A percentile compares a stretch with the other conserved stretches of the same genome.
Evolutionary conservation across 2,797 vertebrate species (phyloP).

Genomic region (Poecilia picta): DNA sequence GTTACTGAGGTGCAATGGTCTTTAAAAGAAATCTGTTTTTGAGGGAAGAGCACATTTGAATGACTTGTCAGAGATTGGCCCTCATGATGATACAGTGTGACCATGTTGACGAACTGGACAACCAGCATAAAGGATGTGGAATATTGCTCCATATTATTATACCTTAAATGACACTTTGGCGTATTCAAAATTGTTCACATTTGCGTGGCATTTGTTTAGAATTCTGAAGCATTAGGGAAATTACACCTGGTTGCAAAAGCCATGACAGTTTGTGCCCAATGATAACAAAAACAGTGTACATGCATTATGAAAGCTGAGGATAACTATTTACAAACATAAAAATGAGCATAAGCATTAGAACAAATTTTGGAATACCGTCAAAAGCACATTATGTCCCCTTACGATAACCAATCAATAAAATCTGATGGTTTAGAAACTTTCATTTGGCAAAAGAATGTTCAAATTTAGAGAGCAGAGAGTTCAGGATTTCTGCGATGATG

Average conservation of each 20-base stretch:
- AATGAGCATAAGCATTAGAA: not conserved
- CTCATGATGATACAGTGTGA: constrained; percentile 62
- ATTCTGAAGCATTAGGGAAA: not conserved
- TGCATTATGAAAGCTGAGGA: not conserved
- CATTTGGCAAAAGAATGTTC: not conserved
- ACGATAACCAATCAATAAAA: not conserved
- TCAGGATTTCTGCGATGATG: not conserved
- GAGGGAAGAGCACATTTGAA: constrained; percentile 55
- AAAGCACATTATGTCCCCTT: not conserved
- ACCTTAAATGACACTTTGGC: not conserved
- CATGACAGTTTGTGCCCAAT: not conserved
- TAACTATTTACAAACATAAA: too few relatives aligned
- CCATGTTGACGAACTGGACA: constrained; percentile 40
- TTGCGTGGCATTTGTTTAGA: not conserved
- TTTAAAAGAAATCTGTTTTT: constrained; percentile 66
- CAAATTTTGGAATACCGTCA: not conserved
- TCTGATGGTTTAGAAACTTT: not conserved
- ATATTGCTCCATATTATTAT: constrained; percentile 23
- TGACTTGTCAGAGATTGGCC: constrained; percentile 40
- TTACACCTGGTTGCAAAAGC: not conserved
- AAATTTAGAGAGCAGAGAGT: too few relatives aligned
- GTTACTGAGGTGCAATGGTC: constrained; percentile 76
- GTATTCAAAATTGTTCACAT: too few relatives aligned
- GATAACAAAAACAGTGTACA: not conserved
- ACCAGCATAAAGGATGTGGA: constrained; percentile 45